phyloP scores from a whole-genome alignment of 2,113 vertebrate species.

The Chrysemys picta region DNA sequence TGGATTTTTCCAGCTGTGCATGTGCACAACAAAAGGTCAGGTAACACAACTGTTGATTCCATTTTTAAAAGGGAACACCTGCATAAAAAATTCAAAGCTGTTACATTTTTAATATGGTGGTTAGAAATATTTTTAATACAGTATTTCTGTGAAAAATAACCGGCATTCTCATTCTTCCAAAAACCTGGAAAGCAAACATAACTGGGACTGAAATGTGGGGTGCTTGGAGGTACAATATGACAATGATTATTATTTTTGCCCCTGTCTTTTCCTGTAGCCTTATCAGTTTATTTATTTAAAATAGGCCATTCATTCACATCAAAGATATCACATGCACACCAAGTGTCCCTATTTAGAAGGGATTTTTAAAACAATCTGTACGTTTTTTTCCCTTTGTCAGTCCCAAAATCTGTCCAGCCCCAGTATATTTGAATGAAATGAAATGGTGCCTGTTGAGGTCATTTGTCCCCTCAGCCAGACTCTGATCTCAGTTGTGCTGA shows the following conservation, averaged over 20 bases:
- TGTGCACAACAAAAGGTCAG: not conserved
- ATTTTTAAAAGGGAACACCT: conserved; percentile 16
- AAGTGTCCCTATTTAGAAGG: not conserved
- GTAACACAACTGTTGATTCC: conserved; percentile 10
- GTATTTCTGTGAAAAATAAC: conserved; percentile 36
- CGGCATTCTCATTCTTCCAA: conserved; percentile 2
- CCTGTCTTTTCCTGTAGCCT: not conserved
- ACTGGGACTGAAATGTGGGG: conserved; percentile 12
- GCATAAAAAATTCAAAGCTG: conserved; percentile 60
- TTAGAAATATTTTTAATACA: conserved; percentile 28
- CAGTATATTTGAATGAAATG: not conserved
- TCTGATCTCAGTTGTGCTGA: fast-evolving
- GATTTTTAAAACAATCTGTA: conserved; percentile 38
- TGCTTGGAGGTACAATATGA: not conserved
- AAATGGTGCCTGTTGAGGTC: not conserved
- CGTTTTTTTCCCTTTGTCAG: not conserved
- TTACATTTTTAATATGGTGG: conserved; percentile 57
- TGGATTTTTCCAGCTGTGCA: conserved; percentile 4
- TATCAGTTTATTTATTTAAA: conserved; percentile 8
- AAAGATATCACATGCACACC: not conserved
- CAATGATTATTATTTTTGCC: not conserved
- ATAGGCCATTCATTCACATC: conserved; percentile 30
- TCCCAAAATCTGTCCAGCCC: not conserved
- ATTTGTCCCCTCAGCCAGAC: not conserved
- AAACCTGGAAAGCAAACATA: conserved; percentile 5